Evolutionary conservation across 2,797 vertebrate genomes (phyloP).

Genomic region (Esox masquinongy): DNA sequence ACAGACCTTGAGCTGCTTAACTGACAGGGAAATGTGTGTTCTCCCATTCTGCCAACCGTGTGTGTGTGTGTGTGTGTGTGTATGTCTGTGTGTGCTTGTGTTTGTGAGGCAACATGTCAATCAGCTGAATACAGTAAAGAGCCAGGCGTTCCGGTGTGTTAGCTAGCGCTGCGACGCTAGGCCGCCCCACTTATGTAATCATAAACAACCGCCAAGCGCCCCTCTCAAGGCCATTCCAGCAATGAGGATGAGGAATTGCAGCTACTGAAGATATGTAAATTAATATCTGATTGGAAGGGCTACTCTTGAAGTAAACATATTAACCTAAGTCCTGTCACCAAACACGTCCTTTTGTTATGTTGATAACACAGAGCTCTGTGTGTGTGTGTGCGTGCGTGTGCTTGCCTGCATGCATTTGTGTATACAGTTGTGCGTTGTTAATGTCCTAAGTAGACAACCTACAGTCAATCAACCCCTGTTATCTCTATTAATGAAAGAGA

Average conservation of each 20-base stretch:
- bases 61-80: conserved; percentile 39
- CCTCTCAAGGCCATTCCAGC: conserved; percentile 44
- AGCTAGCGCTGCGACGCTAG: conserved; percentile 37
- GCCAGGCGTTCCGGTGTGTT: conserved; percentile 45
- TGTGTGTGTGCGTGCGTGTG: conserved; percentile 1
- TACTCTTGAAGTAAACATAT: conserved; percentile 22
- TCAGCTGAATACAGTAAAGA: conserved; percentile 52
- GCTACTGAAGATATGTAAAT: conserved; percentile 46
- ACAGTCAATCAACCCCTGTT: not conserved
- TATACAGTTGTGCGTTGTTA: not conserved
- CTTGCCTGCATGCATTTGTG: not conserved
- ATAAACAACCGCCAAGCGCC: conserved; percentile 29
- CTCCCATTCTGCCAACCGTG: conserved; percentile 55
- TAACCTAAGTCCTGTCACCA: conserved; percentile 24
- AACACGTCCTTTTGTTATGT: not conserved
- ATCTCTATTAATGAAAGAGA: not conserved
- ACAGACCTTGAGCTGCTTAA: conserved; percentile 70
- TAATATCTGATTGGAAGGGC: conserved; percentile 45
- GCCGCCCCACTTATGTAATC: conserved; percentile 51
- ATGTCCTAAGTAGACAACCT: not conserved
- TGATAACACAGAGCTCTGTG: not conserved
- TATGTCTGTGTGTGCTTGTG: not conserved
- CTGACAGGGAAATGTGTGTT: conserved; percentile 73
- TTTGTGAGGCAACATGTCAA: conserved; percentile 39
- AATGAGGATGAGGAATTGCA: conserved; percentile 27